Evolutionary conservation across 2,113 vertebrate species (phyloP).

Genomic region (Microtus richardsoni): DNA sequence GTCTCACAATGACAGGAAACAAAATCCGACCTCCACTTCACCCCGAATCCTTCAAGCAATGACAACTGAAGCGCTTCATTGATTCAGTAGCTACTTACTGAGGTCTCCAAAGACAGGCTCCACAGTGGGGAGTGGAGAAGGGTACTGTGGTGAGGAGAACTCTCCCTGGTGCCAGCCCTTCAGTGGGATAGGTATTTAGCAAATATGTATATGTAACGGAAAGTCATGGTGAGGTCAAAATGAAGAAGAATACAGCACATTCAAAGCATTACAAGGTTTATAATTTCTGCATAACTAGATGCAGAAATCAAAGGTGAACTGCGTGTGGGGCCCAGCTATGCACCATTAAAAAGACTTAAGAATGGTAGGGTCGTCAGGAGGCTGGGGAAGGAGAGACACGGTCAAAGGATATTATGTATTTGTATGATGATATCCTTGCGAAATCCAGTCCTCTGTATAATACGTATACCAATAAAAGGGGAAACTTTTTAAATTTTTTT

Average conservation of each 20-base stretch:
- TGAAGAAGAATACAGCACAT: background rate
- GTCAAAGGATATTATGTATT: background rate
- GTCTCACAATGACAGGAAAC: background rate
- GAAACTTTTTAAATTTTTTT: conserved; percentile 6
- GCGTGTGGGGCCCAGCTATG: background rate
- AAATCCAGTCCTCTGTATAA: background rate
- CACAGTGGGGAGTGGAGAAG: background rate
- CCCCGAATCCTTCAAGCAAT: background rate
- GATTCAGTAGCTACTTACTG: background rate
- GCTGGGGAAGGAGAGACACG: background rate
- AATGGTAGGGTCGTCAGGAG: background rate
- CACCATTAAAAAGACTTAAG: background rate
- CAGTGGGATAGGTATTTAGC: background rate
- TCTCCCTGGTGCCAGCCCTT: background rate
- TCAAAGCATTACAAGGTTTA: background rate
- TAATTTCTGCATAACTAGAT: background rate
- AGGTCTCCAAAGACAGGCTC: background rate
- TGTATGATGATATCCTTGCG: background rate
- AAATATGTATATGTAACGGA: background rate
- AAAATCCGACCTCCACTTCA: background rate
- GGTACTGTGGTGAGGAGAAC: background rate
- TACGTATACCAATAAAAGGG: background rate
- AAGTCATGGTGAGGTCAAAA: background rate
- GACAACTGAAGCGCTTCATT: background rate
- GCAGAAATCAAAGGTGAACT: conserved; percentile 33